Base-by-base conservation (phyloP, 2,113 vertebrate genomes). In the Coptodon rendalli region DNA sequence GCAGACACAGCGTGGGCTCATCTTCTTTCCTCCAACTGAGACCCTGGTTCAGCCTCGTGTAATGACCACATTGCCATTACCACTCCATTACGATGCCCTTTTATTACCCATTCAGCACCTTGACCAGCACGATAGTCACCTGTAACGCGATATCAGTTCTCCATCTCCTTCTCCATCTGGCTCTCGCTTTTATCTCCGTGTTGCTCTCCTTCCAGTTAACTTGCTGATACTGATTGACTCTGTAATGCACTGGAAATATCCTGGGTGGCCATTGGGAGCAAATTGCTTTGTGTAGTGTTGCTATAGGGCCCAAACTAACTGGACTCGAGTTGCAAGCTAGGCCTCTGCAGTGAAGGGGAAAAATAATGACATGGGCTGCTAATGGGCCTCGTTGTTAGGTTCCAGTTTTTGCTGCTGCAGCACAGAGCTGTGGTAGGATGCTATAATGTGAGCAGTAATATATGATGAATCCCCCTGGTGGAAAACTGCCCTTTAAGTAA, bases 201-300 rank as follows among this genome's bases (percentile, higher is more conserved):
- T 57, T 24, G 4, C 53, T 85, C 29, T 86, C 71, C 2, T 78
- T 82, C 50, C 50, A 29, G 50, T 80, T 89, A 57, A 38, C 53
- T 76, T 50, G 79, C 85, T 52, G 36, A 43, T 86, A 66, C 86
- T 87, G 85, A 92, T 90, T 71, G 53, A 81, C 27, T 81, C 59
- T 34, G 71, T 93, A 91, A 89, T 92, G 87, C 57, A 34, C 63
- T 89, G 81, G 61, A 83, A 90, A 82, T 85, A 81, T 90, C 89
- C 90, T 82, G 56, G 57, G 87, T 78, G 88, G 88, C 82, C 53
- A 78, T 88, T 91, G 63, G 76, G 36, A 81, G 89, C 84, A 89
- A 85, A 91, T 91, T 84, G 87, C 78, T 85, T 66, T 53, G 71
- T 86, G 56, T 87, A 83, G 63, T 80, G 82, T 84, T 91, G 85